A percentile compares a stretch with the other conserved stretches of the same genome.
Conservation (phyloP, 2,797 vertebrate genomes). For the Sebastes umbrosus region DNA sequence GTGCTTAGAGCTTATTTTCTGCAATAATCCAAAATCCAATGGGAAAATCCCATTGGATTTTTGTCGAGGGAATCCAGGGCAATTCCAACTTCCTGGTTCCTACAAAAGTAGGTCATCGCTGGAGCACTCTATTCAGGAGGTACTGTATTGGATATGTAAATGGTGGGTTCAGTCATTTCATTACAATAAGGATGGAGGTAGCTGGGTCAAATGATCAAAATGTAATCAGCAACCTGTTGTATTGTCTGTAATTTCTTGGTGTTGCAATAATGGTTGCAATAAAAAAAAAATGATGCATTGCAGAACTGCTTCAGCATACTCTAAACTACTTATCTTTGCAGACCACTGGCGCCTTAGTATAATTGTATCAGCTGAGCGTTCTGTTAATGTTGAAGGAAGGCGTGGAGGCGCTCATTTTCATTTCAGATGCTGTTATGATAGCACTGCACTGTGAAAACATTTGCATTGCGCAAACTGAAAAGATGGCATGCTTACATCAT, state of each 20-base stretch:
- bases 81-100: too few species aligned
- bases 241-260: neutral
- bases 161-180: neutral
- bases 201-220: neutral
- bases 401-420: conserved; percentile 45
- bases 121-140: neutral
- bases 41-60: too few species aligned
- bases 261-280: neutral
- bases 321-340: neutral
- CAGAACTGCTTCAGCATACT: neutral
- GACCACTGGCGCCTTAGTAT: conserved; percentile 38
- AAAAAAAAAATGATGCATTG: neutral
- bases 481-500: conserved; percentile 38
- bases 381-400: conserved; percentile 51
- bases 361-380: conserved; percentile 49
- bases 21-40: too few species aligned
- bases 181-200: too few species aligned
- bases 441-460: conserved; percentile 63
- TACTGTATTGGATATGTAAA: neutral
- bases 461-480: conserved; percentile 35
- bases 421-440: conserved; percentile 69
- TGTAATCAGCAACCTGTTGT: neutral
- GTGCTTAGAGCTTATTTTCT: too few species aligned
- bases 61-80: too few species aligned
- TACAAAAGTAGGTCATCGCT: too few species aligned